Evolutionary conservation across 2,888 invertebrate species (phyloP), one percentile per base, ranked within the genome.

Genomic region (Deroplatys truncata): DNA sequence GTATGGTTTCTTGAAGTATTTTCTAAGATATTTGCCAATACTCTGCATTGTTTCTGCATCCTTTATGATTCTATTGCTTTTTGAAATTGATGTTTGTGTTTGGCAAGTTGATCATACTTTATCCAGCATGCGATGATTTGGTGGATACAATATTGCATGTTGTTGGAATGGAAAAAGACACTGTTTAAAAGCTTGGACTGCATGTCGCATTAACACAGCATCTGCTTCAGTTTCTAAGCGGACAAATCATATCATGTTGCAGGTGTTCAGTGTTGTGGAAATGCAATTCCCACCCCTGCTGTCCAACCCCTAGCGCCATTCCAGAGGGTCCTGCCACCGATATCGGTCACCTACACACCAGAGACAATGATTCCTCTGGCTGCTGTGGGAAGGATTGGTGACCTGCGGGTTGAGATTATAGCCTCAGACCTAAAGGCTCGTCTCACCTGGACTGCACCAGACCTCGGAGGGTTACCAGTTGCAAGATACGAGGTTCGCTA

Each of bases 361-460:
- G 93, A 94, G 84, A 93, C 94, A 88, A 90, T 92, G 5, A 92
- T 93, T 0, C 92, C 92, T 85, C 92, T 92, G 86, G 91, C 93
- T 83, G 92, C 93, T 9, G 94, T 94, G 0, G 94, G 95, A 4
- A 93, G 94, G 35, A 94, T 96, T 82, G 95, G 95, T 0, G 95
- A 96, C 92, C 92, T 96, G 25, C 92, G 93, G 86, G 94, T 94
- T 0, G 93, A 94, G 31, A 92, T 94, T 1, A 92, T 94, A 28
- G 92, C 93, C 0, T 93, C 94, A 49, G 94, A 94, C 91, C 94
- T 94, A 82, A 94, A 94, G 90, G 93, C 94, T 2, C 93, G 94
- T 25, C 92, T 96, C 15, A 93, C 93, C 0, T 96, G 96, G 95
- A 95, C 95, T 1, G 94, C 95, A 5, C 95, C 96, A 0, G 96